Evolutionary conservation across 2,888 invertebrate genomes (phyloP), one percentile per base, ranked within the genome.

Genomic region (Bibio marci): DNA sequence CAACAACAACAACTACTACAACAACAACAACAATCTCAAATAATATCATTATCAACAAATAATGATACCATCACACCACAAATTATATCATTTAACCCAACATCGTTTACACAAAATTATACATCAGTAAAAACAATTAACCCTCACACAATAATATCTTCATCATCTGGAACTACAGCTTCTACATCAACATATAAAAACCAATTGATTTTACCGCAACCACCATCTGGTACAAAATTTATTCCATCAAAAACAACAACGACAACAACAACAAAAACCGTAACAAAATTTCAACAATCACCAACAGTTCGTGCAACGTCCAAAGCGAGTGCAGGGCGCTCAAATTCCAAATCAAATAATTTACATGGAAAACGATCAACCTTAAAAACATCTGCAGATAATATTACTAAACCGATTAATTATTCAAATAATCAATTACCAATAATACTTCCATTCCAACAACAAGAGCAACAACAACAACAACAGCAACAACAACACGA

Each of bases 381-480:
- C n/a, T n/a, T n/a, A n/a, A n/a, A 4, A 22, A 6, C 22, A 22
- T 6, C 22, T 6, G 22, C 22, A 4, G 22, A 22, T 22, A 22
- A 4, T 6, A 22, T 6, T 22, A 22, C 4, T 15, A 32, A 32
- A 32, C 32, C 17, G n/a, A n/a, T n/a, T n/a, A n/a, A n/a, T n/a
- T 32, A 4, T 15, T 7, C 32, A 32, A 17, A 15, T 13, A 32
- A 14, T 32, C 8, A 35, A 64, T 67, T 6, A 67, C 67, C 49
- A 28, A 65, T 66, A 8, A 55, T 64, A 14, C n/a, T n/a, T n/a
- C n/a, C n/a, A n/a, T n/a, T n/a, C n/a, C n/a, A n/a, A 62, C 64
- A 15, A 62, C 65, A 27, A 66, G 66, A 48, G 55, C 66, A 40
- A 66, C 65, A 54, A 61, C 67, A 40, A 60, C 68, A 57, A 49